Conservation (phyloP, 2,113 vertebrate genomes). For the Climacteris rufus region DNA sequence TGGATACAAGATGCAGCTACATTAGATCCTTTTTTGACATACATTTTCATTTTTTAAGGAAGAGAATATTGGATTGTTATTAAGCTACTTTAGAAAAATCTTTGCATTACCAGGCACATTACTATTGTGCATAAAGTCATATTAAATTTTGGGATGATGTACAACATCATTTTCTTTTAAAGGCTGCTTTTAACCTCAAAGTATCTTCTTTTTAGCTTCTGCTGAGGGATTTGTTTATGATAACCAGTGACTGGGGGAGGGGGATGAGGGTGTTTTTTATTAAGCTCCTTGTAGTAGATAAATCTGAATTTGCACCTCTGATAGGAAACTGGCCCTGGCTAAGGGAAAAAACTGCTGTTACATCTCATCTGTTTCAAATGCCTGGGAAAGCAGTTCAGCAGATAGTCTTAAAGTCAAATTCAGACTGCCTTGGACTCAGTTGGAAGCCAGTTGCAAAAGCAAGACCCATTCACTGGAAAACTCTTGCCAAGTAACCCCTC, state of each 20-base stretch:
- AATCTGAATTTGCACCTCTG: constrained; percentile 63
- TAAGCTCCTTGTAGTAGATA: constrained; percentile 51
- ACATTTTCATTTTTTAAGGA: constrained; percentile 80
- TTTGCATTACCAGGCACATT: constrained; percentile 76
- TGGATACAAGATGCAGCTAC: constrained; percentile 82
- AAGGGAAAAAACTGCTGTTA: not conserved
- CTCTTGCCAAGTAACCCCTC: not conserved
- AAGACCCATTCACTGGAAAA: constrained; percentile 21
- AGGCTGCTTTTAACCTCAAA: constrained; percentile 73
- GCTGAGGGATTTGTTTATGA: constrained; percentile 65
- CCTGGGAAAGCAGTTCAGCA: constrained; percentile 32
- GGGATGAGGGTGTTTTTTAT: constrained; percentile 48
- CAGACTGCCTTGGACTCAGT: not conserved
- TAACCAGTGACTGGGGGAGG: constrained; percentile 34
- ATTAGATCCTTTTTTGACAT: constrained; percentile 76
- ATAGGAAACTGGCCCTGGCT: constrained; percentile 46
- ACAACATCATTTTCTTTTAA: constrained; percentile 75
- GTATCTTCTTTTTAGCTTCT: constrained; percentile 65
- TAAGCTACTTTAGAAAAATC: constrained; percentile 78
- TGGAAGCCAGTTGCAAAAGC: constrained; percentile 35
- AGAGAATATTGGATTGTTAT: constrained; percentile 79
- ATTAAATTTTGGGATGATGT: constrained; percentile 80
- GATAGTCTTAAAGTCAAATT: constrained; percentile 25
- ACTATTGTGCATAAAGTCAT: constrained; percentile 78
- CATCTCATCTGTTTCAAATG: constrained; percentile 35